Evolutionary conservation across 2,797 vertebrate species (phyloP), one percentile per base, ranked within the genome.

Genomic region (Bradypus variegatus): DNA sequence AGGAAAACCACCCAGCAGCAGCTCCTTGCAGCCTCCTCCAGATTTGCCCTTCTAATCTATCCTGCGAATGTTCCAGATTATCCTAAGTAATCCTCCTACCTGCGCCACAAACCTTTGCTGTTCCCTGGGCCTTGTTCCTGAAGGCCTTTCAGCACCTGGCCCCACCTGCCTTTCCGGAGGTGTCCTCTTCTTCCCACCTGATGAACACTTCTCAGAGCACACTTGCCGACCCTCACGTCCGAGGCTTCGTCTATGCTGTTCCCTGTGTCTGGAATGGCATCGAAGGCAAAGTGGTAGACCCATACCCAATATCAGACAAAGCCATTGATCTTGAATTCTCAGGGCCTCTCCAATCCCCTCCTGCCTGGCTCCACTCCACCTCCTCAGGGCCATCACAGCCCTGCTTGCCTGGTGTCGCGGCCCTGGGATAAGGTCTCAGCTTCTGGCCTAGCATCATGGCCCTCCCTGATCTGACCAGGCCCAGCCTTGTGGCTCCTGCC

Each of bases 171-270:
- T 36, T 8, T 19, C 81, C 33, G 0, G 23, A 58, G 1, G 14
- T 1, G 5, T 58, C 50, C 36, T 6, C 21, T 41, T 36, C 67
- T 53, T 50, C 13, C 16, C 1, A 58, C 58, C 58, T 21, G 58
- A 58, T 58, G 58, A 23, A 6, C 58, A 72, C 70, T 27, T 72
- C 36, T 25, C 7, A 19, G 72, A 45, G 38, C 33, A n/a, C 15
- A 3, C n/a, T 53, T 8, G 60, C 65, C 69, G 2, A 6, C 48
- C n/a, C 53, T 8, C 9, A 23, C 2, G 33, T 50, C 29, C 21
- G 1, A 0, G 14, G 14, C 69, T 53, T 31, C 19, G 60, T 21
- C 50, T 38, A 3, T 2, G 0, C 6, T 3, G 19, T 31, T 19
- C 45, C 14, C 48, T 6, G 2, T 15, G 70, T 76, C 50, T 27